These are phyloP conservation scores for Cyprinodon brontotheroides DNA, from an alignment of 2,113 vertebrate species.

Conservation along the genomic window DNA sequence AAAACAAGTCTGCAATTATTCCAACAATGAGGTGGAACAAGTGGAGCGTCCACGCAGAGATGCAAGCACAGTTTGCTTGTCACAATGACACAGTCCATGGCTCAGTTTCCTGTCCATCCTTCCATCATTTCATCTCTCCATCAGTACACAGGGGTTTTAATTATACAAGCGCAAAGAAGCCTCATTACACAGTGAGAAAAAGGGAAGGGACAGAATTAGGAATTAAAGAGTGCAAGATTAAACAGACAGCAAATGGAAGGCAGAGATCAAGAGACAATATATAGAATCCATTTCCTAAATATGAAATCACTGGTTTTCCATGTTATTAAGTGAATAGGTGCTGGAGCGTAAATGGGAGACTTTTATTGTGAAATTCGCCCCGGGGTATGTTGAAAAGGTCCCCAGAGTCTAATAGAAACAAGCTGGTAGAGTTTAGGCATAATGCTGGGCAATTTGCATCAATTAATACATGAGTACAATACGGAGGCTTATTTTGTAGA, in stretches of 20 bases:
- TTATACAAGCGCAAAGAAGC: slow-evolving; percentile 58
- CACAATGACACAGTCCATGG: slow-evolving; percentile 49
- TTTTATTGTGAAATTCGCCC: too few relatives aligned
- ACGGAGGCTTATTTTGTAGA: too few relatives aligned
- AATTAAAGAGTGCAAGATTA: slow-evolving; percentile 29
- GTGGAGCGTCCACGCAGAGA: slow-evolving; percentile 19
- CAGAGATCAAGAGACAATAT: slow-evolving; percentile 33
- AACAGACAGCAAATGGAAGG: slow-evolving; percentile 23
- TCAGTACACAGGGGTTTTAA: slow-evolving; percentile 65
- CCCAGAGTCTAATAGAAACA: too few relatives aligned
- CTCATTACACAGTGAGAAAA: slow-evolving; percentile 47
- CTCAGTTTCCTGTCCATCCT: slow-evolving; percentile 50
- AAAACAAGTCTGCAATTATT: slow-evolving; percentile 53
- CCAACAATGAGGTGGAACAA: slow-evolving; percentile 51
- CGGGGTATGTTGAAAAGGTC: too few relatives aligned
- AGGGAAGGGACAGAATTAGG: slow-evolving; percentile 30
- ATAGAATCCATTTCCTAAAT: too few relatives aligned
- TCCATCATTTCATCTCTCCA: slow-evolving; percentile 41
- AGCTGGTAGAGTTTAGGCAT: too few relatives aligned
- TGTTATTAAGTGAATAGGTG: too few relatives aligned
- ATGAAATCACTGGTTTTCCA: too few relatives aligned
- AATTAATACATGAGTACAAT: too few relatives aligned
- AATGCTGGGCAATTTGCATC: too few relatives aligned
- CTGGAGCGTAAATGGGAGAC: too few relatives aligned
- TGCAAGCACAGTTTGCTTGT: slow-evolving; percentile 35